These are phyloP conservation scores for Rhinogobio ventralis DNA, from an alignment of 2,797 vertebrate species.

Conservation along the genomic window DNA sequence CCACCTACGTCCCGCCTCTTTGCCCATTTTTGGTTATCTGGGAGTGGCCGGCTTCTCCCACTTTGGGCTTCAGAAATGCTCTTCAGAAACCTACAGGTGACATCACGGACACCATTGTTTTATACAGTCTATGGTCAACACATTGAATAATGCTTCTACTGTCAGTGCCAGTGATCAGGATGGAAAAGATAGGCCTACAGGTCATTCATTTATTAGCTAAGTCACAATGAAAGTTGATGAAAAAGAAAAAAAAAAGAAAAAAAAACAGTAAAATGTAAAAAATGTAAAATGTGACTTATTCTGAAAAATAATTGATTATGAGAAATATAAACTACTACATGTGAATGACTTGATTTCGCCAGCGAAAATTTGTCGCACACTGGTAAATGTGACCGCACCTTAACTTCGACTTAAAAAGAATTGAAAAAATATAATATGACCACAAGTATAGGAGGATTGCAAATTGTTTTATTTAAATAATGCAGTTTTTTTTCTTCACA, in stretches of 20 bases:
- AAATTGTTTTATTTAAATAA: slow-evolving; percentile 60
- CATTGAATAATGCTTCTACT: neutral
- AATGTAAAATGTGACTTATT: neutral
- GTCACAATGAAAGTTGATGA: neutral
- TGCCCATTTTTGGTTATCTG: no score
- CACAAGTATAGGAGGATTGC: neutral
- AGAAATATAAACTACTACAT: neutral
- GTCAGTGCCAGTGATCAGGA: neutral
- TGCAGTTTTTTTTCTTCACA: slow-evolving; percentile 1
- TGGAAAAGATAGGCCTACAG: neutral
- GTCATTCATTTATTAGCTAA: neutral
- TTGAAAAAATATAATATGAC: neutral
- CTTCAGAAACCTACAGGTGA: no score
- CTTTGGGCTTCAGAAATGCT: no score
- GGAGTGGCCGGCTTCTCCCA: no score
- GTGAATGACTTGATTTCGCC: neutral
- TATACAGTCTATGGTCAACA: no score
- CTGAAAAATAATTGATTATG: neutral
- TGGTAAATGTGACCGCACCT: no score
- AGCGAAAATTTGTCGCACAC: neutral
- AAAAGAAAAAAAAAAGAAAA: no score
- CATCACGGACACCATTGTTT: no score
- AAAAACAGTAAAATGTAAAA: no score
- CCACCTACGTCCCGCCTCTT: no score
- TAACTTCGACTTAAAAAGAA: neutral